phyloP scores from a whole-genome alignment of 2,888 invertebrate genomes.

The Cybosia mesomella region DNA sequence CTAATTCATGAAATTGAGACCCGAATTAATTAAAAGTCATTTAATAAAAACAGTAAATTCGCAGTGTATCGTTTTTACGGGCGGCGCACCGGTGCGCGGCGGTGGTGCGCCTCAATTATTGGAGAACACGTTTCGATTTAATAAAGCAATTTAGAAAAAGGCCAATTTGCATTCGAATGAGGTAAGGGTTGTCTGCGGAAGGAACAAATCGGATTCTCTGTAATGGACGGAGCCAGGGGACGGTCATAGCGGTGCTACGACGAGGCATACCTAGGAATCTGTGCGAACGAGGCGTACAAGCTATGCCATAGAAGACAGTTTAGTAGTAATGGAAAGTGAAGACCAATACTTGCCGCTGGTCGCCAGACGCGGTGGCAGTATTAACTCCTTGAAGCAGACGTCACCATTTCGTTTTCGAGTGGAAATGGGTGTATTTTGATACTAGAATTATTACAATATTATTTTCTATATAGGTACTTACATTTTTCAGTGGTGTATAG shows the following conservation, averaged over 20 bases:
- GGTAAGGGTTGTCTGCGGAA: conserved; percentile 66
- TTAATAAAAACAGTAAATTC: conserved; percentile 68
- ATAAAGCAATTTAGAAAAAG: conserved; percentile 84
- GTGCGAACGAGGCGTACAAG: conserved; percentile 11
- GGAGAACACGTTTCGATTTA: conserved; percentile 82
- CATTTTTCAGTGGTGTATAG: not conserved
- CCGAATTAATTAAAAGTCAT: conserved; percentile 66
- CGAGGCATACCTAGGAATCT: not conserved
- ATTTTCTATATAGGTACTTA: not conserved
- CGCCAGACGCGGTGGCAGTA: not conserved
- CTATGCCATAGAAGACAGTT: conserved; percentile 11
- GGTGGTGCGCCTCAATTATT: conserved; percentile 66
- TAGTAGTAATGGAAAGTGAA: conserved; percentile 18
- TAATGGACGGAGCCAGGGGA: conserved; percentile 36
- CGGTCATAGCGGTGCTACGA: conserved; percentile 9
- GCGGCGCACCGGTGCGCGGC: conserved; percentile 30
- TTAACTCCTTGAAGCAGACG: conserved; percentile 1
- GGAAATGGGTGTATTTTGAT: not conserved
- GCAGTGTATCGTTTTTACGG: conserved; percentile 54
- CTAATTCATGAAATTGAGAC: conserved; percentile 53
- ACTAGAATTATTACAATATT: not conserved
- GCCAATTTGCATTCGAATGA: conserved; percentile 79
- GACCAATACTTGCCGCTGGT: conserved; percentile 8
- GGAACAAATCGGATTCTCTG: conserved; percentile 37
- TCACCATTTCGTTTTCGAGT: conserved; percentile 8